A percentile compares a stretch with the other conserved stretches of the same genome.
Conservation (phyloP, 1,140 invertebrate genomes). For the Drosophila orena region DNA sequence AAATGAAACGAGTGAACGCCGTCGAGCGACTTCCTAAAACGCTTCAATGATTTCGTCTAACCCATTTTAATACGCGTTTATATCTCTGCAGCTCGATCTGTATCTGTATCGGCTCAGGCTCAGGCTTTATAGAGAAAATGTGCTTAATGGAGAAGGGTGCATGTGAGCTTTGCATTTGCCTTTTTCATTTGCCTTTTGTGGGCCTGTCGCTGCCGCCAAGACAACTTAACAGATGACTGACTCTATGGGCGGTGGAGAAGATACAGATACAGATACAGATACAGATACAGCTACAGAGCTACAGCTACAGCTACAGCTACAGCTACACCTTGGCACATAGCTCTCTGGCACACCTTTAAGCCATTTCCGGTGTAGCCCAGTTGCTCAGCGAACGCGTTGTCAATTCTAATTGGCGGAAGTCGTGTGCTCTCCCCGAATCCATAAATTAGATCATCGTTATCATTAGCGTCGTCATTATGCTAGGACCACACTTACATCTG, state of each 20-base stretch:
- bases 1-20: constrained; percentile 51
- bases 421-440: constrained; percentile 66
- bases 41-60: constrained; percentile 80
- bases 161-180: constrained; percentile 60
- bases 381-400: constrained; percentile 75
- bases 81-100: constrained; percentile 9
- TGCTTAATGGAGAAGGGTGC: background rate
- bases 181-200: constrained; percentile 26
- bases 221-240: constrained; percentile 71
- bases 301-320: too few species aligned
- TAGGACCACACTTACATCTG: constrained; percentile 95
- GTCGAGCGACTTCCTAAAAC: constrained; percentile 77
- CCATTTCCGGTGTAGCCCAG: constrained; percentile 80
- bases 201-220: constrained; percentile 43
- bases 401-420: constrained; percentile 80
- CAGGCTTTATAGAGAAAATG: constrained; percentile 2
- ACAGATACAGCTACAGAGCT: too few species aligned
- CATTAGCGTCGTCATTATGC: constrained; percentile 43
- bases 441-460: constrained; percentile 81
- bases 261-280: background rate
- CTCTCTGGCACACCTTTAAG: constrained; percentile 68
- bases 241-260: constrained; percentile 26
- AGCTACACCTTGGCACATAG: constrained; percentile 39
- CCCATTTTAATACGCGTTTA: constrained; percentile 50
- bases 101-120: constrained; percentile 5